Percentiles rank a stretch among this genome's conserved stretches.
These are phyloP conservation scores for Ara ararauna DNA, from an alignment of 2,797 vertebrate genomes.

Conservation along the genomic window DNA sequence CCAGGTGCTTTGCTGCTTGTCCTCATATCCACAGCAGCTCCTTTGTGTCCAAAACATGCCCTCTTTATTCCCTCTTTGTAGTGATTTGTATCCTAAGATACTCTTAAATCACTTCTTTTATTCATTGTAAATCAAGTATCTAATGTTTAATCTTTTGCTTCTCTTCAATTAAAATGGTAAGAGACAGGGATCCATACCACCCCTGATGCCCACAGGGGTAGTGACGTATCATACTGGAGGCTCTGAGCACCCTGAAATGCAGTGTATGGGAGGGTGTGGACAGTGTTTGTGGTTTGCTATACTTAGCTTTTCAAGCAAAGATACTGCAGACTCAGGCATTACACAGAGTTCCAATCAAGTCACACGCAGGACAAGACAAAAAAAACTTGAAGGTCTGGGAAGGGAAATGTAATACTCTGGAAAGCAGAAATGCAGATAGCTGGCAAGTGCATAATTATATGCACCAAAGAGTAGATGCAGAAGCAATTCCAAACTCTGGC, in stretches of 20 bases:
- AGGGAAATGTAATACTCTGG: neutral
- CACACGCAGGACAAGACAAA: neutral
- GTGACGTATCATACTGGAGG: neutral
- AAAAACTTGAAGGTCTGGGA: neutral
- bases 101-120: neutral
- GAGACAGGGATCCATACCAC: neutral
- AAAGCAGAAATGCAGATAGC: neutral
- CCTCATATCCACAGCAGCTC: neutral
- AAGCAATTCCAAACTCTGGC: neutral
- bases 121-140: neutral
- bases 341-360: neutral
- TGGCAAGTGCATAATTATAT: neutral
- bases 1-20: neutral
- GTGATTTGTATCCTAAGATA: neutral
- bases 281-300: neutral
- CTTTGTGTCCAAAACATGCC: neutral
- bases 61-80: neutral
- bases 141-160: neutral
- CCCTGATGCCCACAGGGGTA: neutral
- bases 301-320: neutral
- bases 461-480: neutral
- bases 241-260: conserved; percentile 23
- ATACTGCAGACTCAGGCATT: neutral
- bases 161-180: neutral
- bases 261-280: neutral